phyloP scores from a whole-genome alignment of 2,797 vertebrate genomes.

The Vireo griseus region DNA sequence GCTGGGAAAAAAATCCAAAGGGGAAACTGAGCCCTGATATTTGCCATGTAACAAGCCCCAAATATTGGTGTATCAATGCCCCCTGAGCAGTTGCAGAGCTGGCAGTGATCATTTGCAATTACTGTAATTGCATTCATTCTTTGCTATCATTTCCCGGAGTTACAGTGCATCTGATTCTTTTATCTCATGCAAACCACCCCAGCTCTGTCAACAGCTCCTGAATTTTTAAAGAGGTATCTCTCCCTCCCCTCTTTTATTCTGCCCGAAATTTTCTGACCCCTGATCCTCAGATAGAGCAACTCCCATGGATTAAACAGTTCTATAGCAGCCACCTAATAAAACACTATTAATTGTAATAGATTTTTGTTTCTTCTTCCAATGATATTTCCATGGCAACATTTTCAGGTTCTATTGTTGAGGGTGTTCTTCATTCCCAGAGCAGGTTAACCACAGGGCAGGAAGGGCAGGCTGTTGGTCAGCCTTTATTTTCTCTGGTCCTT shows the following conservation, averaged over 20 bases:
- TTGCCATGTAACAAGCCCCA: neutral
- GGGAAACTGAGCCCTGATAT: neutral
- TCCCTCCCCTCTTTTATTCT: neutral
- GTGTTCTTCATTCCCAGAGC: constrained; percentile 71
- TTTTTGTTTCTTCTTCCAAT: constrained; percentile 71
- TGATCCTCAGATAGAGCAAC: constrained; percentile 44
- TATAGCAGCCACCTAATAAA: constrained; percentile 70
- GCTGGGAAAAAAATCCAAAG: neutral
- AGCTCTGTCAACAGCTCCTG: constrained; percentile 32
- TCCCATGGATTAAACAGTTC: constrained; percentile 64
- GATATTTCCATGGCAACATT: constrained; percentile 80
- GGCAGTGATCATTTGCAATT: neutral
- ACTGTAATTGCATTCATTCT: neutral
- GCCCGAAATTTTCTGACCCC: constrained; percentile 52
- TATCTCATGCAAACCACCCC: constrained; percentile 48
- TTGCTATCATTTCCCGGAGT: constrained; percentile 7
- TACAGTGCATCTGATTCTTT: constrained; percentile 24
- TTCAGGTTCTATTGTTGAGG: constrained; percentile 71
- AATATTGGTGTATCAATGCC: neutral
- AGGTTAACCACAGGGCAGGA: constrained; percentile 82
- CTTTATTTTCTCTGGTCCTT: constrained; percentile 87
- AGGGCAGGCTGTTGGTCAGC: constrained; percentile 83
- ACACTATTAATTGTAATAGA: constrained; percentile 77
- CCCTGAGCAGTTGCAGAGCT: neutral
- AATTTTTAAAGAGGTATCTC: constrained; percentile 48